Conservation (phyloP, 2,113 vertebrate species). For the Neomonachus schauinslandi region DNA sequence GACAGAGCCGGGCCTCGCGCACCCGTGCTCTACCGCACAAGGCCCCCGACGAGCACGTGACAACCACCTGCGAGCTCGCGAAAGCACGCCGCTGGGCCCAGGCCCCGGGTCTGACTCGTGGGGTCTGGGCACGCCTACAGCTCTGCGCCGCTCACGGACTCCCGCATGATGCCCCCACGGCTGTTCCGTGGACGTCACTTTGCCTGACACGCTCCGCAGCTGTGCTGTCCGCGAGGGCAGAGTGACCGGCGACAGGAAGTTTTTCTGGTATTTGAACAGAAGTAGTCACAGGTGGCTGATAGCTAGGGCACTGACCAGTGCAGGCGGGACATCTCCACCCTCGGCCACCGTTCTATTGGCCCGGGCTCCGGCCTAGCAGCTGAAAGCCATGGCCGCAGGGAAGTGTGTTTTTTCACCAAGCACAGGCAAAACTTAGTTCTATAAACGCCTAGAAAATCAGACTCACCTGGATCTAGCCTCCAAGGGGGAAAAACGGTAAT, state of each 20-base stretch:
- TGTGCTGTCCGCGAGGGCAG: accelerated
- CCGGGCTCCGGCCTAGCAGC: accelerated
- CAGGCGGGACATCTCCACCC: accelerated
- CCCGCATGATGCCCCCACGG: accelerated
- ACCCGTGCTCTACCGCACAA: no score
- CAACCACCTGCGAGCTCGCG: accelerated
- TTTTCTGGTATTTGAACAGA: not conserved
- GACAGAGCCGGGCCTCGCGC: not conserved
- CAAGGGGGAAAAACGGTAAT: not conserved
- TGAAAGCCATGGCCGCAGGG: not conserved
- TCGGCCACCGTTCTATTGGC: accelerated
- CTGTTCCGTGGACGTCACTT: not conserved
- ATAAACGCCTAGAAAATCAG: not conserved
- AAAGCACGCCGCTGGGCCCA: not conserved
- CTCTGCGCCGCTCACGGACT: not conserved
- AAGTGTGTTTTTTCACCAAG: not conserved
- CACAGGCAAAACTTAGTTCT: not conserved
- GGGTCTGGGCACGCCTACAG: not conserved
- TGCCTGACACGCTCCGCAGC: not conserved
- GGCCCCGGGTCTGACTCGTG: accelerated
- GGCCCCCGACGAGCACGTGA: no score
- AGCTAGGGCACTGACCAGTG: accelerated
- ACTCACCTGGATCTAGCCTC: not conserved
- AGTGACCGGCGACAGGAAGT: not conserved
- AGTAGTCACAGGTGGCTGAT: not conserved